These are phyloP conservation scores for Corydoras maculifer DNA, from an alignment of 2,113 vertebrate genomes.

Conservation along the genomic window DNA sequence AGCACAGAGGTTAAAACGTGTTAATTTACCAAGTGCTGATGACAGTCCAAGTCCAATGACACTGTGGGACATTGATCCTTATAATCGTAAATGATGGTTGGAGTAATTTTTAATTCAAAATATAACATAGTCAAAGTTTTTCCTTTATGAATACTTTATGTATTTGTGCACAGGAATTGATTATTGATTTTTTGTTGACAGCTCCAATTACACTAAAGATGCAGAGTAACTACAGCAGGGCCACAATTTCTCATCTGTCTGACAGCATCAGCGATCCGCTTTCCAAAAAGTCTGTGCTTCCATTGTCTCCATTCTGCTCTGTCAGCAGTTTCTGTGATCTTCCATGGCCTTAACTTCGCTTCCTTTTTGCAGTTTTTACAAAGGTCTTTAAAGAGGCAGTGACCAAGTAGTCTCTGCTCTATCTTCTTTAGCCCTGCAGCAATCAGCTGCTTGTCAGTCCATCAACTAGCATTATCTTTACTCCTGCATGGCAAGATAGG, in stretches of 20 bases:
- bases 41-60: too few species aligned
- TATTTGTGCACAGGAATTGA: constrained; percentile 16
- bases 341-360: neutral
- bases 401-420: constrained; percentile 42
- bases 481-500: constrained; percentile 42
- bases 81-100: neutral
- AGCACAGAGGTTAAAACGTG: too few species aligned
- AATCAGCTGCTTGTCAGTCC: constrained; percentile 58
- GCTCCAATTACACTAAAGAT: constrained; percentile 6
- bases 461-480: constrained; percentile 60
- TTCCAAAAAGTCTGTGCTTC: constrained; percentile 25
- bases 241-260: neutral
- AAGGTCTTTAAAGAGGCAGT: constrained; percentile 53
- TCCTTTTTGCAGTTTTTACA: constrained; percentile 45
- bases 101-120: neutral
- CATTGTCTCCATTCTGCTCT: constrained; percentile 13
- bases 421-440: constrained; percentile 44
- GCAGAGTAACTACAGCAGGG: neutral
- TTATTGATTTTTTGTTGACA: constrained; percentile 18
- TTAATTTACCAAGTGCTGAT: too few species aligned
- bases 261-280: neutral
- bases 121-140: neutral
- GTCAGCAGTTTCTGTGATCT: constrained; percentile 48
- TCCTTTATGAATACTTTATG: neutral
- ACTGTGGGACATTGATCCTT: too few species aligned